These are phyloP conservation scores for Astyanax mexicanus DNA, from an alignment of 2,797 vertebrate species.

Conservation along the genomic window DNA sequence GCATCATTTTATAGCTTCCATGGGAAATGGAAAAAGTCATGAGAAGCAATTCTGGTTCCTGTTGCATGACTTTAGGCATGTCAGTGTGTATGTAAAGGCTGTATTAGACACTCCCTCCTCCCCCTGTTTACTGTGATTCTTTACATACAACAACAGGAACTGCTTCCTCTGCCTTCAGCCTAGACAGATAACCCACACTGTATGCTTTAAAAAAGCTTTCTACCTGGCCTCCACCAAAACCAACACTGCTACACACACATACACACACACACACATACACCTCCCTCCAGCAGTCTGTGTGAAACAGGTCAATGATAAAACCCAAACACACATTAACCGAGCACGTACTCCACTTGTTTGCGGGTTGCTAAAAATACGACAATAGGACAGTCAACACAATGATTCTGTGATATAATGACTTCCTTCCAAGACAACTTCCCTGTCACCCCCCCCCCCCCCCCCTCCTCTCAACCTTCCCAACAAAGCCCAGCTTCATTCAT, in stretches of 20 bases:
- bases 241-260: slow-evolving; percentile 22
- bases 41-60: no score
- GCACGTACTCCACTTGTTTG: slow-evolving; percentile 47
- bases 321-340: slow-evolving; percentile 51
- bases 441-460: slow-evolving; percentile 35
- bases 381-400: slow-evolving; percentile 49
- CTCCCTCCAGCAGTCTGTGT: slow-evolving; percentile 20
- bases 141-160: slow-evolving; percentile 82
- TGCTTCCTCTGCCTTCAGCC: slow-evolving; percentile 76
- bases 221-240: background rate
- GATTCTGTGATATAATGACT: slow-evolving; percentile 52
- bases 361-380: slow-evolving; percentile 52
- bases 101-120: no score
- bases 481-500: slow-evolving; percentile 12
- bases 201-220: no score
- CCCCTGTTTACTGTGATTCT: no score
- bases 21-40: no score
- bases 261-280: slow-evolving; percentile 29
- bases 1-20: no score
- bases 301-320: slow-evolving; percentile 42
- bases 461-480: slow-evolving; percentile 25
- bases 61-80: no score
- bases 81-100: no score
- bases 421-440: slow-evolving; percentile 59
- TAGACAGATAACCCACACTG: slow-evolving; percentile 69